Base-by-base conservation (phyloP, 2,888 invertebrate species). In the Osmoderma eremita region DNA sequence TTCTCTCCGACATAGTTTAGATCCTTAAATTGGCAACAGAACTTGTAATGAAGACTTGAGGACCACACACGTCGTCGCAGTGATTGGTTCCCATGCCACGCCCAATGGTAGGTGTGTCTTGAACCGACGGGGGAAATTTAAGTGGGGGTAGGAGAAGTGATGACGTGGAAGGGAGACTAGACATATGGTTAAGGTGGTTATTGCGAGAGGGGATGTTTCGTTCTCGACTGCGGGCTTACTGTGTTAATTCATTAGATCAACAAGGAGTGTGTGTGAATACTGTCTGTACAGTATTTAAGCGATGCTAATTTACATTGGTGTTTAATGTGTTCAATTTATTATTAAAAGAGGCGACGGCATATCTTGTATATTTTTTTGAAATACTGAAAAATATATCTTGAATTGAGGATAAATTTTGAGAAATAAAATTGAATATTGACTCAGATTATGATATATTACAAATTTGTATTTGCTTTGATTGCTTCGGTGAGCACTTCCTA, bases 41-140 rank as follows among this genome's bases (percentile, higher is more conserved):
- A 77, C 78, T 78, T 78, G 76, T 81, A 82, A 82, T 82, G 81
- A 82, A 82, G 82, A 82, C 79, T 78, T 77, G 77, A 77, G 78
- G 82, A 82, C 82, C 82, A 82, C 82, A 82, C 82, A 82, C 81
- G 81, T 81, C 79, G 82, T 73, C 75, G 76, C 78, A 77, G 76
- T 79, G 80, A 82, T 82, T 82, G 81, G 82, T 76, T 77, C 75
- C 70, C 69, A 73, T 67, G 76, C 77, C 73, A 74, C 78, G 72
- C 79, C 79, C 69, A 41, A 63, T 54, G 62, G 42, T 41, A 66
- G 72, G 73, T 62, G 72, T 69, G 71, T 53, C 51, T n/a, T 38
- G 42, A 45, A 58, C 50, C 41, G 39, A 54, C 65, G 63, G 69
- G 68, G 68, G 63, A 61, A 61, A 50, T 48, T 48, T 50, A 53